Evolutionary conservation across 2,797 vertebrate genomes (phyloP).

Genomic region (Meda fulgida): DNA sequence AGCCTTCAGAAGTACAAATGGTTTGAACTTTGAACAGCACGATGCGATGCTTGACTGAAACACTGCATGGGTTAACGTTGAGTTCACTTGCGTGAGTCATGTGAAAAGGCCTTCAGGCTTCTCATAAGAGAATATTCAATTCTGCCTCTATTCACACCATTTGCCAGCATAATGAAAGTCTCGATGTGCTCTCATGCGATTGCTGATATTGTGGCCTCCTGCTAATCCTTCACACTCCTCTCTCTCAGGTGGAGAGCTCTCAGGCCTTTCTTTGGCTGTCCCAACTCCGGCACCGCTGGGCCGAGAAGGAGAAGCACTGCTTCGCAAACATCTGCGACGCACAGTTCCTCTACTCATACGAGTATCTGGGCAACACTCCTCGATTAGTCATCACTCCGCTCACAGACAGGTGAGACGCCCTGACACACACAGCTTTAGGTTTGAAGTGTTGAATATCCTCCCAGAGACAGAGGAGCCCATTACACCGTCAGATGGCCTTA

Average conservation of each 20-base stretch:
- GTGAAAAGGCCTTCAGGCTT: conserved; percentile 13
- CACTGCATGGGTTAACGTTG: no score
- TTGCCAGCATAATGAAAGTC: conserved; percentile 20
- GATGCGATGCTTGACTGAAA: no score
- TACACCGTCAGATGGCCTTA: conserved; percentile 42
- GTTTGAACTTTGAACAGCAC: no score
- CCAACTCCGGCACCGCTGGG: conserved; percentile 93
- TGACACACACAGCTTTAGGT: background rate
- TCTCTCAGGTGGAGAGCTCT: conserved; percentile 86
- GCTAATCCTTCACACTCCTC: conserved; percentile 32
- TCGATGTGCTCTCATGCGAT: conserved; percentile 27
- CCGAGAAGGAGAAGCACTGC: conserved; percentile 88
- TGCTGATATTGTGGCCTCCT: conserved; percentile 40
- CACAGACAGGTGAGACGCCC: conserved; percentile 86
- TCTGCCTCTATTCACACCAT: background rate
- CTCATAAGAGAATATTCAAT: conserved; percentile 21
- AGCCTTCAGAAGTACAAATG: no score
- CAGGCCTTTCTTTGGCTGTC: conserved; percentile 96
- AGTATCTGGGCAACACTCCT: conserved; percentile 96
- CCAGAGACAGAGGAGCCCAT: conserved; percentile 5
- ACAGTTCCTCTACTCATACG: conserved; percentile 92
- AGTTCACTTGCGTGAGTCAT: no score
- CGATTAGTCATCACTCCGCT: conserved; percentile 96
- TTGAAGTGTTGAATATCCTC: background rate
- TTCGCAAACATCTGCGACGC: conserved; percentile 95